Evolutionary conservation across 1,140 invertebrate species (phyloP).

Genomic region (Nixonia krombeini): DNA sequence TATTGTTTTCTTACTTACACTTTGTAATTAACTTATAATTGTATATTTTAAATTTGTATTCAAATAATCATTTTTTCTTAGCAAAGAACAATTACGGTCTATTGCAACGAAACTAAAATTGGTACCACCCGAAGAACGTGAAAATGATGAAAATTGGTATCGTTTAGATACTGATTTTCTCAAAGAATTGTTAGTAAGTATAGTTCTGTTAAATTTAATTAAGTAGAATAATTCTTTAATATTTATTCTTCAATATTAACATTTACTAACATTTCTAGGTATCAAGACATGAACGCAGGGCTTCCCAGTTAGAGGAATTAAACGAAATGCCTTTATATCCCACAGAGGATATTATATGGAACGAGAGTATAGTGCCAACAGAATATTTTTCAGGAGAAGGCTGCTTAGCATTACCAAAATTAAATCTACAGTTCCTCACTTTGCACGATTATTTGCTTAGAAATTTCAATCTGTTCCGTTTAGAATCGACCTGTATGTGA

Average conservation of each 20-base stretch:
- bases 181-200: slow-evolving; percentile 84
- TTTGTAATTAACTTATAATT: background rate
- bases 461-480: slow-evolving; percentile 97
- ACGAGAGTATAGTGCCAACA: slow-evolving; percentile 98
- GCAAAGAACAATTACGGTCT: slow-evolving; percentile 84
- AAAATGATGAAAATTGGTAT: slow-evolving; percentile 80
- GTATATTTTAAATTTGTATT: background rate
- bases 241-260: too few relatives aligned
- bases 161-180: slow-evolving; percentile 86
- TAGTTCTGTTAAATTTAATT: background rate
- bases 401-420: slow-evolving; percentile 95
- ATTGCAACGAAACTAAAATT: slow-evolving; percentile 91
- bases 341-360: slow-evolving; percentile 98
- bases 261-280: slow-evolving; percentile 71
- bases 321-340: slow-evolving; percentile 99
- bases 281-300: slow-evolving; percentile 88
- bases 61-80: slow-evolving; percentile 65
- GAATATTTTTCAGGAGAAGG: slow-evolving; percentile 97
- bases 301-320: slow-evolving; percentile 93
- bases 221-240: background rate
- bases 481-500: slow-evolving; percentile 96
- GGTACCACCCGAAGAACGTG: slow-evolving; percentile 82
- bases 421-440: slow-evolving; percentile 98
- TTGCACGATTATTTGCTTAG: slow-evolving; percentile 97
- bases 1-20: slow-evolving; percentile 3